Conservation (phyloP, 2,797 vertebrate species). For the Simalia tracyae region DNA sequence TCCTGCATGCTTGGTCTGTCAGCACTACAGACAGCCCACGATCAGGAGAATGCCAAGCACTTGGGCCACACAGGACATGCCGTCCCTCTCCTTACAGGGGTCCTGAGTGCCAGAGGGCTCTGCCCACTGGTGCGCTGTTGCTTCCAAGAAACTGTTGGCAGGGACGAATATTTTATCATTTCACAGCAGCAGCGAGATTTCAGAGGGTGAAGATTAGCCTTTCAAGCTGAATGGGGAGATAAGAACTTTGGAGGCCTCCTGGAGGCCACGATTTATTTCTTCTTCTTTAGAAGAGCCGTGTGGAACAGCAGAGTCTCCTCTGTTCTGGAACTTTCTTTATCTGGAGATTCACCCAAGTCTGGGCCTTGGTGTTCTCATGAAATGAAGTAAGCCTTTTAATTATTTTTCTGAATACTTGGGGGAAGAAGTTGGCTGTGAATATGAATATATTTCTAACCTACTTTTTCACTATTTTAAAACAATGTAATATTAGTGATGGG, state of each 20-base stretch:
- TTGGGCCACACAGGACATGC: not conserved
- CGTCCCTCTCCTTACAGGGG: not conserved
- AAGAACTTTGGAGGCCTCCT: not conserved
- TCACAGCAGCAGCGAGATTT: not conserved
- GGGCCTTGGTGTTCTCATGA: not conserved
- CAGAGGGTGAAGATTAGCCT: not conserved
- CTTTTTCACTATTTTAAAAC: not conserved
- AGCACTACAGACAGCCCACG: not conserved
- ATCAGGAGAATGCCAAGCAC: slow-evolving; percentile 3
- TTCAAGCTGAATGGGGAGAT: fast-evolving
- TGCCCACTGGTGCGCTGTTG: not conserved
- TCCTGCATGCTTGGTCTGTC: not conserved
- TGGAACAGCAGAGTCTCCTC: not conserved
- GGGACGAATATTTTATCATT: not conserved
- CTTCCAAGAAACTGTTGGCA: not conserved
- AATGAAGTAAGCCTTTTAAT: not conserved
- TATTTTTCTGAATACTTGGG: not conserved
- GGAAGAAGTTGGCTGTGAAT: not conserved
- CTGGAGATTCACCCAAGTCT: not conserved
- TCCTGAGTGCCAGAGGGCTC: not conserved
- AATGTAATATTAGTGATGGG: not conserved
- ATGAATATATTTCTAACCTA: not conserved
- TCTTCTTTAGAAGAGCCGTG: not conserved
- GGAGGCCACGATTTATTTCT: not conserved
- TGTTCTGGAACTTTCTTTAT: not conserved